A percentile compares a stretch with the other conserved stretches of the same genome.
phyloP scores from a whole-genome alignment of 2,113 vertebrate genomes.

The Eublepharis macularius region DNA sequence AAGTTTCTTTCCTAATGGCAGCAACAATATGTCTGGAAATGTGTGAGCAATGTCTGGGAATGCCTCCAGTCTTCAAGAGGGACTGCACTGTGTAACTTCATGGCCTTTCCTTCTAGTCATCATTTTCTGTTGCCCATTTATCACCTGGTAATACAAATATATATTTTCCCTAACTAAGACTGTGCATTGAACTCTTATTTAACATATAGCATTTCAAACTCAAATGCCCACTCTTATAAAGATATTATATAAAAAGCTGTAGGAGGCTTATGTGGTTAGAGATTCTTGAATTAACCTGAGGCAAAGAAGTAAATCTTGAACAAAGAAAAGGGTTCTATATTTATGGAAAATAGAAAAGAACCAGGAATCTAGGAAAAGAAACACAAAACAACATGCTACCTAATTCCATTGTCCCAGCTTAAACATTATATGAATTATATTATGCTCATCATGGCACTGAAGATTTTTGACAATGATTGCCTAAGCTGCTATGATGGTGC shows the following conservation, averaged over 20 bases:
- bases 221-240: not conserved
- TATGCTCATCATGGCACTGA: not conserved
- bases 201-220: not conserved
- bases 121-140: not conserved
- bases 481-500: not conserved
- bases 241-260: not conserved
- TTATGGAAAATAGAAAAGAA: not conserved
- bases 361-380: not conserved
- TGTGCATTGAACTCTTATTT: not conserved
- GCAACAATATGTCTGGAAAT: too few relatives aligned
- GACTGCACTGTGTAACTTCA: not conserved
- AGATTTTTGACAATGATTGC: not conserved
- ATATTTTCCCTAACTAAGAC: not conserved
- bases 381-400: not conserved
- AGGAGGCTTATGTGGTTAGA: not conserved
- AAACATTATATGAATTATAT: not conserved
- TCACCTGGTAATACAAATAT: not conserved
- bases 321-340: not conserved
- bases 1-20: too few relatives aligned
- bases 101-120: not conserved
- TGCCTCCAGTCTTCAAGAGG: not conserved
- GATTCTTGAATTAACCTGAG: not conserved
- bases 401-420: not conserved
- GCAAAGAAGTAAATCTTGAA: not conserved
- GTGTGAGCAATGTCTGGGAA: too few relatives aligned